Percentiles rank a stretch among this genome's conserved stretches.
Evolutionary conservation across 2,797 vertebrate species (phyloP).

Genomic region (Enteromius argenteus): DNA sequence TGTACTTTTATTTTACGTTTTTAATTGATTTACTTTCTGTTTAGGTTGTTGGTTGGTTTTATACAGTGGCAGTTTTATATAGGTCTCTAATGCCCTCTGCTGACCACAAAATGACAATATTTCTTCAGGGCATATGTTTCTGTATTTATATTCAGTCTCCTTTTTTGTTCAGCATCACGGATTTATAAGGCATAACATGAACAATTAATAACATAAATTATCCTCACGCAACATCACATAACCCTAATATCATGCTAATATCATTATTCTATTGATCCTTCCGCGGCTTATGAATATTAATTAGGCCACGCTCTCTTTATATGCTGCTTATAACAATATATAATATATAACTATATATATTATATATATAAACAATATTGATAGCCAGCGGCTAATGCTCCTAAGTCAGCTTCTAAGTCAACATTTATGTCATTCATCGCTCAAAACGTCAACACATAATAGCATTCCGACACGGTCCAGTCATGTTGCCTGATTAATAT

Average conservation of each 20-base stretch:
- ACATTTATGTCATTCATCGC: neutral
- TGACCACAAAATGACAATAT: neutral
- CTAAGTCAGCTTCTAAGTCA: neutral
- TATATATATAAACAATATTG: no score
- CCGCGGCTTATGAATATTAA: neutral
- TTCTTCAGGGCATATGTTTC: neutral
- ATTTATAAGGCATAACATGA: neutral
- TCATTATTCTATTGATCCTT: neutral
- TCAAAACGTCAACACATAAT: neutral
- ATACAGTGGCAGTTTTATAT: neutral
- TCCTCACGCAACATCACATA: no score
- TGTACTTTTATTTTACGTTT: no score
- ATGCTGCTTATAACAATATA: no score
- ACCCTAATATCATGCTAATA: no score
- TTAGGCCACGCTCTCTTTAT: neutral
- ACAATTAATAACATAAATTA: neutral
- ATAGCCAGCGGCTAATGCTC: neutral
- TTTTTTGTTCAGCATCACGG: neutral
- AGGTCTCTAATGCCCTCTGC: neutral
- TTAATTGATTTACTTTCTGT: neutral
- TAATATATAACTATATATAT: no score
- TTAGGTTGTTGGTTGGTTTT: neutral
- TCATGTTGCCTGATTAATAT: neutral
- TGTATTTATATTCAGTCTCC: neutral
- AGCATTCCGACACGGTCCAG: neutral